Evolutionary conservation across 2,888 invertebrate species (phyloP).

Genomic region (Drosophila planitibia): DNA sequence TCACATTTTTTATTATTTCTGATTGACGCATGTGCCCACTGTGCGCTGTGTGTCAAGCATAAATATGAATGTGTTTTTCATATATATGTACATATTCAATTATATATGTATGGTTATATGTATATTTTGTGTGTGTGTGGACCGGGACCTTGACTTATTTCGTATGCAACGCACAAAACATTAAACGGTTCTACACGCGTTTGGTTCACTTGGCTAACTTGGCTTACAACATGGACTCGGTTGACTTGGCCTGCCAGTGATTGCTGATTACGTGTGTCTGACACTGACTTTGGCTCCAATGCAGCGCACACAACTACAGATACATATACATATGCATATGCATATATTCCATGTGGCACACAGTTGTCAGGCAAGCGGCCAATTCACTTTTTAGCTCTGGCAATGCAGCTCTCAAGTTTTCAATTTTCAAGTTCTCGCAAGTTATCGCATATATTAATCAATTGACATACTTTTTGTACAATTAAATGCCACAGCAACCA

Average conservation of each 20-base stretch:
- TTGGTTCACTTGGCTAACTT: conserved; percentile 23
- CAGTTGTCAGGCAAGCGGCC: conserved; percentile 22
- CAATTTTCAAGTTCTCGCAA: conserved; percentile 1
- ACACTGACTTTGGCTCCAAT: conserved; percentile 53
- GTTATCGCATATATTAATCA: conserved; percentile 24
- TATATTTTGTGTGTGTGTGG: neutral
- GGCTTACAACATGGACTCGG: conserved; percentile 13
- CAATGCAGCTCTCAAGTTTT: conserved; percentile 6
- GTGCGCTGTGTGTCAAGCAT: conserved; percentile 25
- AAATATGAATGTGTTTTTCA: conserved; percentile 38
- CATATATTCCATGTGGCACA: neutral
- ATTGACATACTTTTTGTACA: conserved; percentile 54
- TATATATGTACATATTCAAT: neutral
- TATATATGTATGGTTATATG: neutral
- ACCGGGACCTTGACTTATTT: conserved; percentile 75
- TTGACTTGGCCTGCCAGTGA: conserved; percentile 18
- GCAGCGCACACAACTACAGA: neutral
- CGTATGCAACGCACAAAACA: conserved; percentile 67
- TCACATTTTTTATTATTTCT: neutral
- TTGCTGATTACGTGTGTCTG: conserved; percentile 35
- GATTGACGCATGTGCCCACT: neutral
- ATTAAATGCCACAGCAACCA: conserved; percentile 23
- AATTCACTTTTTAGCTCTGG: conserved; percentile 49
- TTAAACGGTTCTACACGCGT: conserved; percentile 49
- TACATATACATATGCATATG: neutral